These are phyloP conservation scores for Zaprionus capensis DNA, from an alignment of 1,140 invertebrate genomes.

Conservation along the genomic window DNA sequence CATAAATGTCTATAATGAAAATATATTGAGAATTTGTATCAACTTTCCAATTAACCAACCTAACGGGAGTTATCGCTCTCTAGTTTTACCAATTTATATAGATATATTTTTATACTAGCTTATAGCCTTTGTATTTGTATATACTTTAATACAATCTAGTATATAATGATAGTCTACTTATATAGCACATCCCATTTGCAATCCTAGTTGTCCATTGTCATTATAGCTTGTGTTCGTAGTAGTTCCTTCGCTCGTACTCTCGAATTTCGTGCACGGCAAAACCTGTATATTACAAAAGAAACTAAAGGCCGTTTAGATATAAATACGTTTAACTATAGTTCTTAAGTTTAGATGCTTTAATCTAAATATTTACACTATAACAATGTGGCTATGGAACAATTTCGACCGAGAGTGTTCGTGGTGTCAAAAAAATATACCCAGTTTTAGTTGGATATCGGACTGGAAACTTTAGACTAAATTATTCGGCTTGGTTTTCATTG, in stretches of 20 bases:
- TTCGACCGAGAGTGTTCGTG: constrained; percentile 19
- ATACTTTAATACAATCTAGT: constrained; percentile 27
- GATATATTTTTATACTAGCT: constrained; percentile 74
- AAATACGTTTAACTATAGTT: neutral
- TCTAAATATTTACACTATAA: constrained; percentile 23
- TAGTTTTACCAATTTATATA: constrained; percentile 18
- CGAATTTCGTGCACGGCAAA: constrained; percentile 54
- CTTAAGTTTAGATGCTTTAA: constrained; percentile 16
- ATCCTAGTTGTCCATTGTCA: constrained; percentile 61
- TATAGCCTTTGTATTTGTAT: constrained; percentile 29
- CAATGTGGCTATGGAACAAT: constrained; percentile 31
- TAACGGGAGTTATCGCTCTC: neutral
- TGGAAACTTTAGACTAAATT: constrained; percentile 61
- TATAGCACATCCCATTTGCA: constrained; percentile 49
- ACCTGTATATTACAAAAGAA: constrained; percentile 31
- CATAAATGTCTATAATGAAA: constrained; percentile 20
- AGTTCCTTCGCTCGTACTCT: constrained; percentile 48
- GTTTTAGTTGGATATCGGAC: constrained; percentile 54
- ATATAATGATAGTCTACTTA: constrained; percentile 8
- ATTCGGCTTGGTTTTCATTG: constrained; percentile 71
- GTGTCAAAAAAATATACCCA: constrained; percentile 32
- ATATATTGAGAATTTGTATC: neutral
- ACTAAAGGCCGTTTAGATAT: constrained; percentile 30
- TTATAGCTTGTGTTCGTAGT: constrained; percentile 60
- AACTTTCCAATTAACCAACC: neutral